Evolutionary conservation across 2,113 vertebrate species (phyloP).

Genomic region (Lophius piscatorius): DNA sequence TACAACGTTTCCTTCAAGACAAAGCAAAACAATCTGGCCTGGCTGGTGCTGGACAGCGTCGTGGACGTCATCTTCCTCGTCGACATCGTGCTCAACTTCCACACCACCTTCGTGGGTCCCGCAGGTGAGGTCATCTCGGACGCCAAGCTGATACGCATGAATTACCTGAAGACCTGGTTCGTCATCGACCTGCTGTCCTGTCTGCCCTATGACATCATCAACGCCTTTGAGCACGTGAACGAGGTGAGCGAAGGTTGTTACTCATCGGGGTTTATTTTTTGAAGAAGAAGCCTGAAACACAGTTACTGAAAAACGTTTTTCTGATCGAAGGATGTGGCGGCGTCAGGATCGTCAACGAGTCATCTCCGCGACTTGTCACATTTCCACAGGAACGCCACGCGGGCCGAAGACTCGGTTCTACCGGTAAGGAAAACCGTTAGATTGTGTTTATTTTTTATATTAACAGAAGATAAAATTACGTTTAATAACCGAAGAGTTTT

Average conservation of each 20-base stretch:
- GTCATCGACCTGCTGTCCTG: constrained; percentile 97
- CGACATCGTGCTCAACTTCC: constrained; percentile 98
- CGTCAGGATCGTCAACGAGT: constrained; percentile 55
- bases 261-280: no score
- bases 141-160: constrained; percentile 96
- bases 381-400: constrained; percentile 75
- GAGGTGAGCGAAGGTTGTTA: constrained; percentile 88
- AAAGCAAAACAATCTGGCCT: constrained; percentile 94
- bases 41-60: constrained; percentile 97
- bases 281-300: no score
- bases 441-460: not conserved
- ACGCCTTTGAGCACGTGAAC: constrained; percentile 95
- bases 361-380: constrained; percentile 67
- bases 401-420: constrained; percentile 77
- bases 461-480: not conserved
- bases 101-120: constrained; percentile 96
- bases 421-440: constrained; percentile 63
- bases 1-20: constrained; percentile 98
- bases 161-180: constrained; percentile 99
- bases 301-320: constrained; percentile 17
- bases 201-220: constrained; percentile 98
- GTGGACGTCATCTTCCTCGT: constrained; percentile 96
- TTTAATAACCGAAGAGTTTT: no score
- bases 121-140: constrained; percentile 96
- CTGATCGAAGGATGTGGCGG: constrained; percentile 67